Evolutionary conservation across 1,140 invertebrate species (phyloP).

Genomic region (Musca domestica): DNA sequence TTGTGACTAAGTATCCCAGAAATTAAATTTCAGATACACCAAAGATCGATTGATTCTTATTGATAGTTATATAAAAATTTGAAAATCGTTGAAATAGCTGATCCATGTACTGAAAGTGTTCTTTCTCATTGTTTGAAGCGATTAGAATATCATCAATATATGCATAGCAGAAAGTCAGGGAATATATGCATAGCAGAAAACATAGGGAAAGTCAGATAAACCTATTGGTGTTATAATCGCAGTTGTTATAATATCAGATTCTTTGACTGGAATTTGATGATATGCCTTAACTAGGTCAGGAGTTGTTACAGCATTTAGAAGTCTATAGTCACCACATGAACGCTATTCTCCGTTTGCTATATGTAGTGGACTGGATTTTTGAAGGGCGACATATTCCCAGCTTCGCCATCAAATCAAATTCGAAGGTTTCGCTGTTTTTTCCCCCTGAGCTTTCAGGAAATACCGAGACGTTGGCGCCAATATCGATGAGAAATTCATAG

Average conservation of each 20-base stretch:
- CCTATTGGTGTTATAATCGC: constrained; percentile 49
- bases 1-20: no score
- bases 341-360: no score
- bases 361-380: no score
- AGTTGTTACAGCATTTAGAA: no score
- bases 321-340: no score
- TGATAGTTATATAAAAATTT: constrained; percentile 36
- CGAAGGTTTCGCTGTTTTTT: no score
- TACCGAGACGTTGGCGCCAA: no score
- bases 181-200: constrained; percentile 51
- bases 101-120: constrained; percentile 39
- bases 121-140: constrained; percentile 37
- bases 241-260: constrained; percentile 47
- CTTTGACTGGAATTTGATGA: constrained; percentile 51
- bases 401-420: no score
- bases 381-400: no score
- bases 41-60: constrained; percentile 10
- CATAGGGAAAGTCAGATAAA: constrained; percentile 50
- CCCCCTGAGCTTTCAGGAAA: no score
- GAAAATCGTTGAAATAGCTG: constrained; percentile 31
- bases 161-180: constrained; percentile 41
- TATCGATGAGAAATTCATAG: no score
- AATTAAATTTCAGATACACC: no score
- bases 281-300: constrained; percentile 56
- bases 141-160: constrained; percentile 58